phyloP scores from a whole-genome alignment of 2,113 vertebrate genomes.

The zebrafish (Danio rerio) region DNA sequence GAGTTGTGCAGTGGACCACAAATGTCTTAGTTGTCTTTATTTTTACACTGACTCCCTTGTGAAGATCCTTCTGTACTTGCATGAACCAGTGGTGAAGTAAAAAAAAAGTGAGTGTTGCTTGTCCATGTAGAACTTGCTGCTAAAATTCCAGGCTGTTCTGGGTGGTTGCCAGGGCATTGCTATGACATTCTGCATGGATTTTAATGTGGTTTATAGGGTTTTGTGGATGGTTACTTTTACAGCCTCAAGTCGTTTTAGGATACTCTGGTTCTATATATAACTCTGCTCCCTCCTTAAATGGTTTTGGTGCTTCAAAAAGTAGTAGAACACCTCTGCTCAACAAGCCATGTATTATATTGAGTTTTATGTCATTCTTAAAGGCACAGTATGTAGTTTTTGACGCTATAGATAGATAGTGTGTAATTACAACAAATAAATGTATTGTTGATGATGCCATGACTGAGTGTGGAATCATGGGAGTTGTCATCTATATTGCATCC shows the following conservation, averaged over 20 bases:
- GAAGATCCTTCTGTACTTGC: neutral
- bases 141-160: neutral
- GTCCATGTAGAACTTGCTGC: neutral
- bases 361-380: no score
- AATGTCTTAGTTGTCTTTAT: neutral
- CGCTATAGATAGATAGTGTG: no score
- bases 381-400: no score
- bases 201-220: slow-evolving; percentile 3
- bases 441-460: no score
- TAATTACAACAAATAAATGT: no score
- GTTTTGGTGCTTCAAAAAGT: neutral
- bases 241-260: neutral
- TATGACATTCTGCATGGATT: neutral
- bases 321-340: neutral
- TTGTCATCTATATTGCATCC: no score
- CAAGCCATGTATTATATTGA: neutral
- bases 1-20: neutral
- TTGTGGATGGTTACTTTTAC: neutral
- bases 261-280: slow-evolving; percentile 2
- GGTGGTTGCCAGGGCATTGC: slow-evolving; percentile 7
- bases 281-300: neutral
- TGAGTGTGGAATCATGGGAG: no score
- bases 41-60: neutral
- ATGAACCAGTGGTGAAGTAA: slow-evolving; percentile 11
- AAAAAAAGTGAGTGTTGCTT: neutral